A percentile compares a stretch with the other conserved stretches of the same genome.
These are phyloP conservation scores for Lampris megalopsis DNA, from an alignment of 2,113 vertebrate species.

Conservation along the genomic window DNA sequence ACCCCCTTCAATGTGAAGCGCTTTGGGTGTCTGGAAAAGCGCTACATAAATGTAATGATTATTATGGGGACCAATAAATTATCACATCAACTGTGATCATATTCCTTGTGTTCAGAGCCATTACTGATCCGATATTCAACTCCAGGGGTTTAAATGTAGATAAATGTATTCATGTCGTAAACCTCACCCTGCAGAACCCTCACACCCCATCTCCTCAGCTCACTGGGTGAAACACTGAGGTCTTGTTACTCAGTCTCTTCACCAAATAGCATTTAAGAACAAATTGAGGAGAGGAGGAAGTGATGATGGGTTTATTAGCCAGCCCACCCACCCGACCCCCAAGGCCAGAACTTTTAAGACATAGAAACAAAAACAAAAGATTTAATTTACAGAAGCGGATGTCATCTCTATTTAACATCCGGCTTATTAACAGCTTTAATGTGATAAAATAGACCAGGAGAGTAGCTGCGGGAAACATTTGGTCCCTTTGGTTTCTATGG, in stretches of 20 bases:
- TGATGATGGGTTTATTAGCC: background rate
- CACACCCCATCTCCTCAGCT: background rate
- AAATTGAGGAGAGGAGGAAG: background rate
- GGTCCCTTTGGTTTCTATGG: conserved; percentile 2
- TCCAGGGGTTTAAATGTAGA: too few species aligned
- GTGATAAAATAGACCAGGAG: background rate
- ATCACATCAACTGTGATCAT: background rate
- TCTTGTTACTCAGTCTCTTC: background rate
- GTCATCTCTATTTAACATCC: background rate
- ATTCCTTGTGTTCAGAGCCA: too few species aligned
- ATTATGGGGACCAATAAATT: background rate
- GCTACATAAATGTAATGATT: too few species aligned
- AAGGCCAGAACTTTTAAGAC: conserved; percentile 37
- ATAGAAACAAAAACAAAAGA: background rate
- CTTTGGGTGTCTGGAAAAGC: too few species aligned
- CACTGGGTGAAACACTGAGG: background rate
- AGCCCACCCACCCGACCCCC: conserved; percentile 7
- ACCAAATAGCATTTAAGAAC: conserved; percentile 17
- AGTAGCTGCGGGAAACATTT: background rate
- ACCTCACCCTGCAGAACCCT: background rate
- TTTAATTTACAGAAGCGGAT: background rate
- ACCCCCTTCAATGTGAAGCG: too few species aligned
- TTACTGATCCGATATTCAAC: too few species aligned
- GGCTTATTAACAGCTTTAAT: too few species aligned
- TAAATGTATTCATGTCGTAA: too few species aligned